Base-by-base conservation (phyloP, 1,140 invertebrate species). In the Lasioglossum baleicum region DNA sequence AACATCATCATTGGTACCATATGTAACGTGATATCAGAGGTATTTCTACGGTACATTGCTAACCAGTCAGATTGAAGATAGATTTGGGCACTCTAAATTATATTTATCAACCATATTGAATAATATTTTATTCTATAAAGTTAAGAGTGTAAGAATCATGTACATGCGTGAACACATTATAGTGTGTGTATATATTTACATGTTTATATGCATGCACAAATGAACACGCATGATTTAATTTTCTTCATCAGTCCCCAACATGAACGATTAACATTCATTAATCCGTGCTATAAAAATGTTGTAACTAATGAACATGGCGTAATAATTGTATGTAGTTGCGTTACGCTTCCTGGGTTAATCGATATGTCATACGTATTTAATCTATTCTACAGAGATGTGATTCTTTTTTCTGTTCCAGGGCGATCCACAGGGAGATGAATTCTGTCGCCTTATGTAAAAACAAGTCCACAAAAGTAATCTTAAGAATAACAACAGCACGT, bases 381-480 rank as follows among this genome's bases (percentile, higher is more conserved):
- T 79, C 66, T 56, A 15, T 69, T 83, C 61, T 74, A 48, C 26
- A 79, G 74, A 83, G 73, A 17, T 71, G 61, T 13, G 74, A 15
- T 64, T 69, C 66, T 40, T 67, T 89, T 87, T 86, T 89, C 78
- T 91, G 89, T 92, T 94, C 35, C 86, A 94, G 93, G 91, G 94
- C 13, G 95, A 95, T 88, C 94, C 94, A 6, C 94, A 94, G 86
- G 93, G 93, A 60, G 93, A 94, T 71, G 95, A 95, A 82, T 93
- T 94, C 73, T 96, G 95, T 90, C 89, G 92, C 83, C 89, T 95
- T 84, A 95, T 95, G 95, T 95, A 93, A 95, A 88, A 80, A 56
- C 77, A 65, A 75, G 63, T 63, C 60, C 56, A 85, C 61, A 63
- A 26, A 53, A 65, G 67, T 83, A 82, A 83, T 76, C 65, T 86